These are phyloP conservation scores for Odontomyia ornata DNA, from an alignment of 2,888 invertebrate species.

Conservation along the genomic window DNA sequence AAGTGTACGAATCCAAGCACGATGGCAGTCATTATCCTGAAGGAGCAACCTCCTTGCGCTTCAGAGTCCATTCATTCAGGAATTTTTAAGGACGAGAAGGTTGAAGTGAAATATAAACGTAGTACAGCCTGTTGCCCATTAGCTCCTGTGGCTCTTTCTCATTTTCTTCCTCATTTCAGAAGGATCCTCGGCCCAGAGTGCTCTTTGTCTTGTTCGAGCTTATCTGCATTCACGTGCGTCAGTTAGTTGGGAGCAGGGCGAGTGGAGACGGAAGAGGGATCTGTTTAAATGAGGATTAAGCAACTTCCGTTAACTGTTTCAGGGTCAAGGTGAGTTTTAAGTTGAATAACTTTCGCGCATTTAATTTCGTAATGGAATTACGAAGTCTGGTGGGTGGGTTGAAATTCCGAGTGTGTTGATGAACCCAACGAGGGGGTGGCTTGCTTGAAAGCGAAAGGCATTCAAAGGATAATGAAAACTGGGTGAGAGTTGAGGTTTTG, in stretches of 20 bases:
- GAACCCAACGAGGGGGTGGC: no score
- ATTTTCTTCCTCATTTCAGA: conserved; percentile 46
- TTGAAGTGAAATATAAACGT: conserved; percentile 16
- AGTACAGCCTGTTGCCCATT: conserved; percentile 43
- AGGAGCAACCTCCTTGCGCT: conserved; percentile 34
- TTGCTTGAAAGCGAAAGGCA: no score
- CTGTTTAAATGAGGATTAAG: conserved; percentile 49
- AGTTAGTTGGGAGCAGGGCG: conserved; percentile 11
- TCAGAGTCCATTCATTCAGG: conserved; percentile 17
- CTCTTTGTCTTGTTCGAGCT: conserved; percentile 45
- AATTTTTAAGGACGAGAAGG: not conserved
- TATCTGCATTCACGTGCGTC: conserved; percentile 45
- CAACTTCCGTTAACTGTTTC: conserved; percentile 48
- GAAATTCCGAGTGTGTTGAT: not conserved
- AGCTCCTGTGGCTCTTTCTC: conserved; percentile 19
- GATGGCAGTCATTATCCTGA: conserved; percentile 39
- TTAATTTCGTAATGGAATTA: conserved; percentile 19
- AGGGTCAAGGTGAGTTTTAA: conserved; percentile 51
- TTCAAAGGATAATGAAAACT: not conserved
- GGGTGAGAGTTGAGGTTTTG: not conserved
- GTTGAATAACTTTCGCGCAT: conserved; percentile 46
- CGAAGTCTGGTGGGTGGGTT: no score
- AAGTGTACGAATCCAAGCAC: not conserved
- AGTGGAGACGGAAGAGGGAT: not conserved
- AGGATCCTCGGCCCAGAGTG: conserved; percentile 37